Evolutionary conservation across 1,140 invertebrate species (phyloP).

Genomic region (Rhizoglyphus robini): DNA sequence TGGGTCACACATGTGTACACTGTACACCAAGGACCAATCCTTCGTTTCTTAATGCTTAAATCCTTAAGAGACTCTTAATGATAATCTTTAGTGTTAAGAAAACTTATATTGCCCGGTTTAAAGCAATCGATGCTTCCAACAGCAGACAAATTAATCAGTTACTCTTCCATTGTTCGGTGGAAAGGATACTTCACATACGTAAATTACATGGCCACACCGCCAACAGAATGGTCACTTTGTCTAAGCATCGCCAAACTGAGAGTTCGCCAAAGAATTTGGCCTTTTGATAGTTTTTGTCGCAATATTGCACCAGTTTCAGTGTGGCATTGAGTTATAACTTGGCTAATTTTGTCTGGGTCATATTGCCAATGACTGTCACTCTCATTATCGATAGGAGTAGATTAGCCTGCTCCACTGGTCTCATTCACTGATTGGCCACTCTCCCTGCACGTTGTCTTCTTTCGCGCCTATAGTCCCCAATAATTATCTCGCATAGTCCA

Average conservation of each 20-base stretch:
- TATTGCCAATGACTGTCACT: too few species aligned
- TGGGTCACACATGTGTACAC: background rate
- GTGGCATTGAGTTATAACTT: too few species aligned
- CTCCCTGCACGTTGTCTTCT: too few species aligned
- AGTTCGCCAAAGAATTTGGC: background rate
- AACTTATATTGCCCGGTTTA: background rate
- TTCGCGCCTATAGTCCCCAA: too few species aligned
- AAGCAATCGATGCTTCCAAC: background rate
- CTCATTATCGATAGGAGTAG: too few species aligned
- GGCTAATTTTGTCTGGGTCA: too few species aligned
- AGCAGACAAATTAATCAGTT: background rate
- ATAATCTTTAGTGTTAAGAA: too few species aligned
- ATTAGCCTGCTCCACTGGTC: too few species aligned
- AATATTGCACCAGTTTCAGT: too few species aligned
- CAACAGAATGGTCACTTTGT: background rate
- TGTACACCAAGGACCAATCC: background rate
- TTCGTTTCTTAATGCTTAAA: background rate
- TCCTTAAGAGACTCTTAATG: too few species aligned
- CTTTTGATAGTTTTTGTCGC: background rate
- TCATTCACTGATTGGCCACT: too few species aligned
- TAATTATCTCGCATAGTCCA: too few species aligned
- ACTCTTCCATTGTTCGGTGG: background rate
- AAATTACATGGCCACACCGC: conserved; percentile 5
- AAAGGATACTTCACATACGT: background rate
- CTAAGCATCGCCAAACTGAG: background rate